Percentiles rank a stretch among this genome's conserved stretches.
Conservation (phyloP, 2,888 invertebrate species). For the Ectobius pallidus region DNA sequence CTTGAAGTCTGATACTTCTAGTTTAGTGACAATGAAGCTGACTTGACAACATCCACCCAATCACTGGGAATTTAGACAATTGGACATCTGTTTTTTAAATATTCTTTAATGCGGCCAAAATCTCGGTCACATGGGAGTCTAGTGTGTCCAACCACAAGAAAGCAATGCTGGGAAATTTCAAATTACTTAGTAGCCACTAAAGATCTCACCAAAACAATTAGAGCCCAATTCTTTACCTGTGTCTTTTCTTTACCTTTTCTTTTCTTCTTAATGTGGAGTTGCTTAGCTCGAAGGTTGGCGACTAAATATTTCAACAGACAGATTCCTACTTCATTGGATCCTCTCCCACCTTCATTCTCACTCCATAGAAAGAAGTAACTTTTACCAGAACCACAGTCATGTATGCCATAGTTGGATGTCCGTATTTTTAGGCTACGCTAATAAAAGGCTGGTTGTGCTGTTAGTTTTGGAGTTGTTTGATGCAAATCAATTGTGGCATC, state of each 20-base stretch:
- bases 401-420: constrained; percentile 25
- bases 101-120: no score
- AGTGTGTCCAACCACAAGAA: constrained; percentile 5
- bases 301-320: constrained; percentile 15
- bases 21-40: neutral
- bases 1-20: neutral
- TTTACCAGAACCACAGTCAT: constrained; percentile 25
- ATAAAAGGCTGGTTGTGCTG: constrained; percentile 30
- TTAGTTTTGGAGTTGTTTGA: constrained; percentile 32
- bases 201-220: constrained; percentile 8
- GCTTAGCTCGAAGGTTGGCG: neutral
- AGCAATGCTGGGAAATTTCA: constrained; percentile 1
- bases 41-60: neutral
- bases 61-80: neutral
- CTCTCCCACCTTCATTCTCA: constrained; percentile 20
- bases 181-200: neutral
- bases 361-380: constrained; percentile 24
- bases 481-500: no score
- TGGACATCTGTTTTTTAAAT: no score
- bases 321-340: constrained; percentile 19
- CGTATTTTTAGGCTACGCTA: constrained; percentile 35
- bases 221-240: constrained; percentile 18
- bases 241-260: no score
- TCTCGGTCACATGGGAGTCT: constrained; percentile 15
- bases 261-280: no score